Evolutionary conservation across 1,140 invertebrate species (phyloP), one percentile per base, ranked within the genome.

Genomic region (Acyrthosiphon pisum): DNA sequence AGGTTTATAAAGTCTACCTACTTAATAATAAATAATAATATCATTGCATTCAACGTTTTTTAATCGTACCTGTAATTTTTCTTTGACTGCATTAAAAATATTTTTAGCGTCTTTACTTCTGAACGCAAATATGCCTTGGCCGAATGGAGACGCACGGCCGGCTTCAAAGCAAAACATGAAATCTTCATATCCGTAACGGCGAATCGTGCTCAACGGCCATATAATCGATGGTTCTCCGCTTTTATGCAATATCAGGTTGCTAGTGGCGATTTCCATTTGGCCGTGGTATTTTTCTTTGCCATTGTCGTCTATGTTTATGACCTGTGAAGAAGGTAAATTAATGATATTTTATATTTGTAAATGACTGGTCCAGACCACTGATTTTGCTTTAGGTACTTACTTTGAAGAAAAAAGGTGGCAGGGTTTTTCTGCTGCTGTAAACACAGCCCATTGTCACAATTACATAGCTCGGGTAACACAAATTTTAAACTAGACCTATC

Each of bases 151-250:
- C 88, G 99, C 96, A 94, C 99, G 96, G 0, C 99, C 99, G 94
- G 98, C 98, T 95, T 99, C 99, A 95, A 99, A 99, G 94, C 98
- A 99, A 95, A 99, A 99, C 93, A 97, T 94, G 97, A 96, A 94
- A 95, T 98, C 98, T 95, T 99, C 98, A 95, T 98, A 98, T 35
- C 99, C 99, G 96, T 99, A 99, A 93, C 98, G 96, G 48, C 99
- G 96, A n/a, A 99, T 95, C 94, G 97, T 98, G 93, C 97, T 96
- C 81, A 99, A 95, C 0, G 99, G 98, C 99, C 99, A 99, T 50
- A 96, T 96, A 76, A 98, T 97, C 0, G 98, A 97, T 83, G 97
- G 96, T 94, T 96, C 97, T 94, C 96, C 97, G 94, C 96, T 96
- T 95, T 98, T 97, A 95, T 97, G 97, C 22, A 98, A 96, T 94